Conservation (phyloP, 1,140 invertebrate species). For the Caerostris extrusa region DNA sequence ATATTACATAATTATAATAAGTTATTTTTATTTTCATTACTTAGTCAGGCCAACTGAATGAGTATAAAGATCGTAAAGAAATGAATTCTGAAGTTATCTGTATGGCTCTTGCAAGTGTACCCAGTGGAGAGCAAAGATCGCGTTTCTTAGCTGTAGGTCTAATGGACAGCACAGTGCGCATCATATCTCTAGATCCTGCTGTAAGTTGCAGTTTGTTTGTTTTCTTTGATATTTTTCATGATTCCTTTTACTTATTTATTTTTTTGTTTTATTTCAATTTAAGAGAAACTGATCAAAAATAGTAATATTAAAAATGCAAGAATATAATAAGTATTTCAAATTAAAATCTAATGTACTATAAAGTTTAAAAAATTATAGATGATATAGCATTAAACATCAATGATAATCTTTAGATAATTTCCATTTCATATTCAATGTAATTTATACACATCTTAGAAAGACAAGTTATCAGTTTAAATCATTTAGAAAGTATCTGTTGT, state of each 20-base stretch:
- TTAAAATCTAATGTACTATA: too few species aligned
- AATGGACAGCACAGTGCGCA: constrained; percentile 97
- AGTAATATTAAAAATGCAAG: too few species aligned
- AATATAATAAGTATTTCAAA: too few species aligned
- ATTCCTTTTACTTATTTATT: background rate
- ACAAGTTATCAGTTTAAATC: too few species aligned
- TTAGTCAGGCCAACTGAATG: constrained; percentile 97
- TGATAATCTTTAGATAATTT: too few species aligned
- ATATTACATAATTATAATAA: background rate
- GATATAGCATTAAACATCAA: too few species aligned
- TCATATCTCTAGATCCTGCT: constrained; percentile 97
- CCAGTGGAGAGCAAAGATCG: constrained; percentile 95
- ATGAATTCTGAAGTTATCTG: constrained; percentile 98
- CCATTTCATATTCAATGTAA: too few species aligned
- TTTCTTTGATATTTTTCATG: background rate
- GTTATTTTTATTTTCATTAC: background rate
- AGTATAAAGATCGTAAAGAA: constrained; percentile 98
- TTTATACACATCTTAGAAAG: too few species aligned
- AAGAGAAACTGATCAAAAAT: too few species aligned
- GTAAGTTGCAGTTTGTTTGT: constrained; percentile 83
- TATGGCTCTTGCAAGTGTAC: constrained; percentile 98
- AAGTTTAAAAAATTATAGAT: too few species aligned
- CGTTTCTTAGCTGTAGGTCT: constrained; percentile 98
- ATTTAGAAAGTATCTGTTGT: too few species aligned
- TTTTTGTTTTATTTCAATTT: background rate